Evolutionary conservation across 2,797 vertebrate genomes (phyloP).

Genomic region (Amblyraja radiata): DNA sequence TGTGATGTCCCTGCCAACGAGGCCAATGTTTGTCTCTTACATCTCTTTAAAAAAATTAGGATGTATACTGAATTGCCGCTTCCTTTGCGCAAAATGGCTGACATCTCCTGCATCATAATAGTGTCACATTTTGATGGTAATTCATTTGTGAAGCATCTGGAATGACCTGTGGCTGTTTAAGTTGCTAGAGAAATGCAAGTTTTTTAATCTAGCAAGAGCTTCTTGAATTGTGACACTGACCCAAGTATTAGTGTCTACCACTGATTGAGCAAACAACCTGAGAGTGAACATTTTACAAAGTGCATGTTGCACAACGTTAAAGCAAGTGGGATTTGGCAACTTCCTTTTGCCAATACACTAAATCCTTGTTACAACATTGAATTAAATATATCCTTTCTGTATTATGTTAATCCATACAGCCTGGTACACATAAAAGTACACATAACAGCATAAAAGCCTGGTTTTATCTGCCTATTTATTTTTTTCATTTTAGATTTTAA

Average conservation of each 20-base stretch:
- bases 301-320: not conserved
- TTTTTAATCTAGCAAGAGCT: not conserved
- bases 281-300: not conserved
- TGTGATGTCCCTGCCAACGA: too few species aligned
- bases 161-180: too few species aligned
- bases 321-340: not conserved
- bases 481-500: constrained; percentile 78
- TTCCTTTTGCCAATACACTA: not conserved
- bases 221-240: not conserved
- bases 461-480: constrained; percentile 53
- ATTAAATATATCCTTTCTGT: not conserved
- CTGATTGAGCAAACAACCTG: not conserved
- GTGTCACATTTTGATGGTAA: too few species aligned
- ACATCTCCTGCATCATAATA: too few species aligned
- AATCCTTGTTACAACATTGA: constrained; percentile 1
- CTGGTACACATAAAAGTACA: not conserved
- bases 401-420: constrained; percentile 24
- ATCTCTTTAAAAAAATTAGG: too few species aligned
- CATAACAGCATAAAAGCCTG: not conserved
- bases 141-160: too few species aligned
- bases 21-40: too few species aligned
- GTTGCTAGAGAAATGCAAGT: too few species aligned
- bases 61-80: too few species aligned
- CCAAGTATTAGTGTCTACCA: not conserved
- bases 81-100: too few species aligned